These are phyloP conservation scores for Thecophora atra DNA, from an alignment of 2,888 invertebrate species.

Conservation along the genomic window DNA sequence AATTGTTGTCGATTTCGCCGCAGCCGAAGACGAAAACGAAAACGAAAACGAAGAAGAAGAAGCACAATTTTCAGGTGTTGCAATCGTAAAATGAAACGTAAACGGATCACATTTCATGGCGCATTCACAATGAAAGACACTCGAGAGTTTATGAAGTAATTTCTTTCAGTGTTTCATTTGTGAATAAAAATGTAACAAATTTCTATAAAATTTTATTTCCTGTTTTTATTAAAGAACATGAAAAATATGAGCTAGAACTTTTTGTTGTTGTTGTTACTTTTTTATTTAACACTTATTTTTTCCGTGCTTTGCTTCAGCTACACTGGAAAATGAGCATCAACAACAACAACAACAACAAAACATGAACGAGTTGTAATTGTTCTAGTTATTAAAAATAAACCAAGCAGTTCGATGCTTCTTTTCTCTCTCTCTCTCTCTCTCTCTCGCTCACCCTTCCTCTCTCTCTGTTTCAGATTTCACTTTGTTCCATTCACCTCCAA, in stretches of 20 bases:
- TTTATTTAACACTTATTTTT: too few species aligned
- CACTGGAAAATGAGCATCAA: background rate
- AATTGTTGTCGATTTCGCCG: constrained; percentile 19
- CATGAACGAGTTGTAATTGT: background rate
- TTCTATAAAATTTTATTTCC: too few species aligned
- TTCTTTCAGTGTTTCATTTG: too few species aligned
- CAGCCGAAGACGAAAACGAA: too few species aligned
- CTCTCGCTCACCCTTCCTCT: background rate
- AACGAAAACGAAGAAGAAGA: too few species aligned
- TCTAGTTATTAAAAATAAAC: too few species aligned
- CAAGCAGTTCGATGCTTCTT: background rate
- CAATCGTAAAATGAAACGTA: constrained; percentile 23
- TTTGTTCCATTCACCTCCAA: background rate
- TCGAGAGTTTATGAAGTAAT: too few species aligned
- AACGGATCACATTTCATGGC: background rate
- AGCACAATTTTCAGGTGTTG: constrained; percentile 25
- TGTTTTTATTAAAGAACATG: too few species aligned
- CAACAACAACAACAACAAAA: background rate
- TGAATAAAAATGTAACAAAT: too few species aligned
- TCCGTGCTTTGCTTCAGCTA: too few species aligned
- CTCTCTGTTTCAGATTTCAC: background rate
- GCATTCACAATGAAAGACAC: background rate
- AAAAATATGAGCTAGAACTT: too few species aligned
- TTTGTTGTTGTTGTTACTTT: too few species aligned
- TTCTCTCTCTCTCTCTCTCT: background rate